These are phyloP conservation scores for Lophotis ruficrista DNA, from an alignment of 2,113 vertebrate species.

Conservation along the genomic window DNA sequence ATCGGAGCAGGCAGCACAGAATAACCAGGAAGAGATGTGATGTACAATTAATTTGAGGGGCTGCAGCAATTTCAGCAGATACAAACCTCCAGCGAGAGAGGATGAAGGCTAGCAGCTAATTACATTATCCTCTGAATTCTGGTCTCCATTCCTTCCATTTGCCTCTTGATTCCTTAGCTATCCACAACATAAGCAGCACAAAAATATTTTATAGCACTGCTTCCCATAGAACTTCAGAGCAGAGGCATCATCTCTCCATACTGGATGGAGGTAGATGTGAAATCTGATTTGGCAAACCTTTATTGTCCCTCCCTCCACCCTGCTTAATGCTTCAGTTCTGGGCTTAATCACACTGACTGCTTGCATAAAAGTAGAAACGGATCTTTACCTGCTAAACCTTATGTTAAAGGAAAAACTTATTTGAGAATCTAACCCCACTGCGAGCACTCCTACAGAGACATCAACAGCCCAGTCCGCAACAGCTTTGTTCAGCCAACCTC, in stretches of 20 bases:
- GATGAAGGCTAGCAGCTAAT: neutral
- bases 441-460: neutral
- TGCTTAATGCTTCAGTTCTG: neutral
- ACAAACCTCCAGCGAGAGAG: neutral
- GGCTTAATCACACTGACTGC: neutral
- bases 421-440: neutral
- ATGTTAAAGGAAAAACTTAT: neutral
- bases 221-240: neutral
- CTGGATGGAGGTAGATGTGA: neutral
- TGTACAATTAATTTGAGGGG: neutral
- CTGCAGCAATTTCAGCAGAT: neutral
- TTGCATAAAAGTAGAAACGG: neutral
- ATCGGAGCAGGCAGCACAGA: neutral
- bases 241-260: neutral
- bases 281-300: neutral
- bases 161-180: neutral
- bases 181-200: neutral
- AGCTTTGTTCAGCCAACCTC: neutral
- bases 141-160: neutral
- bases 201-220: neutral
- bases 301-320: neutral
- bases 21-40: neutral
- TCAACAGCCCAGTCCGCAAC: neutral
- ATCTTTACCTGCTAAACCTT: neutral
- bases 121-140: neutral